phyloP scores from a whole-genome alignment of 2,797 vertebrate species.

The Typhlichthys subterraneus region DNA sequence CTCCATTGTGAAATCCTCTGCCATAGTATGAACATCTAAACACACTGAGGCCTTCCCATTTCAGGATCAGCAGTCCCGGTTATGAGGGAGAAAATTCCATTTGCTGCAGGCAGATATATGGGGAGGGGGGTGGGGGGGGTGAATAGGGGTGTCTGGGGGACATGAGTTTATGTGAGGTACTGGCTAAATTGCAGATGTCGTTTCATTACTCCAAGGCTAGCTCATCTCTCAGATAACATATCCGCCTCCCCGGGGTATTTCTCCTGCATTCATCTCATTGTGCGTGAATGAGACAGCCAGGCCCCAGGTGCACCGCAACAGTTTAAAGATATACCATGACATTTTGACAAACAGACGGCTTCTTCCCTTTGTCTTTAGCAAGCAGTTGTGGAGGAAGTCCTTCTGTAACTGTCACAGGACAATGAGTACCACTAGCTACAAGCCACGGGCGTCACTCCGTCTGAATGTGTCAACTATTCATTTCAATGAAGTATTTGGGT shows the following conservation, averaged over 20 bases:
- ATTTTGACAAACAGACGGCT: constrained; percentile 68
- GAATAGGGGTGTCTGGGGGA: constrained; percentile 14
- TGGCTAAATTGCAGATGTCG: constrained; percentile 67
- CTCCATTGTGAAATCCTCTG: constrained; percentile 30
- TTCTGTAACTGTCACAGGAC: constrained; percentile 44
- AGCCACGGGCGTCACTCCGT: neutral
- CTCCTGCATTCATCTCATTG: constrained; percentile 44
- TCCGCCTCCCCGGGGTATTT: constrained; percentile 58
- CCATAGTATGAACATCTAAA: constrained; percentile 13
- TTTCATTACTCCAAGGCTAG: constrained; percentile 63
- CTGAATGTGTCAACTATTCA: too few species aligned
- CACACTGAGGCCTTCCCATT: constrained; percentile 8
- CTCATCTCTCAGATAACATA: constrained; percentile 64
- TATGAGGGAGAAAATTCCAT: constrained; percentile 37
- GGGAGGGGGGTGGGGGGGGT: neutral
- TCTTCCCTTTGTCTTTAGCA: constrained; percentile 51
- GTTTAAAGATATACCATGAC: constrained; percentile 64
- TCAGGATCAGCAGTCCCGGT: constrained; percentile 22
- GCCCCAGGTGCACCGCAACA: constrained; percentile 50
- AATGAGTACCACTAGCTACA: neutral
- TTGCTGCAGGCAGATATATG: constrained; percentile 37
- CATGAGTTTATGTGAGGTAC: constrained; percentile 43
- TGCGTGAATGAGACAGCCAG: constrained; percentile 57
- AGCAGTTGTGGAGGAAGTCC: constrained; percentile 30
- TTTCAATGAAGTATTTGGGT: too few species aligned